phyloP scores from a whole-genome alignment of 2,888 invertebrate genomes.

The Pilophorus perplexus region DNA sequence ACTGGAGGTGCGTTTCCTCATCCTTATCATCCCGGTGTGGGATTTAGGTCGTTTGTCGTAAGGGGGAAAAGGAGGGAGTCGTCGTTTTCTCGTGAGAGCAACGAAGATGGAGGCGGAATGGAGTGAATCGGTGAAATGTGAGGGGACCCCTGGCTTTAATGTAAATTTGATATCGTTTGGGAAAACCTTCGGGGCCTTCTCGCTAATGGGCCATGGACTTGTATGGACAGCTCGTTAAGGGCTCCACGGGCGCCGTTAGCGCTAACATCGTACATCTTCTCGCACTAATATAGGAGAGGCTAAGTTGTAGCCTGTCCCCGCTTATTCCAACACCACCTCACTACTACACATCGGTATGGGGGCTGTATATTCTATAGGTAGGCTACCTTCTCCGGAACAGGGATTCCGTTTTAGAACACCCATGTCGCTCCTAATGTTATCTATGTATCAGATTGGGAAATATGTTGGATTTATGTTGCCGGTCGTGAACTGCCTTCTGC shows the following conservation, averaged over 20 bases:
- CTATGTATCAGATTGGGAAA: too few relatives aligned
- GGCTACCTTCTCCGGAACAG: too few relatives aligned
- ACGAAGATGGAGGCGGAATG: not conserved
- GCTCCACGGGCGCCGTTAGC: not conserved
- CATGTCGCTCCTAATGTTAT: too few relatives aligned
- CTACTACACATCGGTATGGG: too few relatives aligned
- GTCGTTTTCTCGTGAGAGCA: conserved; percentile 10
- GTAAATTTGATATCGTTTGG: conserved; percentile 40
- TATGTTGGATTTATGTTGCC: too few relatives aligned
- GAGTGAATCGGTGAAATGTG: conserved; percentile 26
- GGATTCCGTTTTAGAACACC: too few relatives aligned
- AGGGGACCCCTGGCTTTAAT: conserved; percentile 33
- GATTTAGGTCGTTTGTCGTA: conserved; percentile 39
- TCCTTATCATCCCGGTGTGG: conserved; percentile 21
- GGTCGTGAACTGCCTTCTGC: too few relatives aligned
- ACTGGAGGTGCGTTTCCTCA: conserved; percentile 3
- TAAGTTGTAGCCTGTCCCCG: conserved; percentile 11
- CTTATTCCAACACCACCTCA: too few relatives aligned
- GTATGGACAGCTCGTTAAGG: conserved; percentile 36
- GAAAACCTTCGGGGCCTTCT: conserved; percentile 18
- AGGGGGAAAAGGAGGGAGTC: conserved; percentile 1
- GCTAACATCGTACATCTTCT: conserved; percentile 15
- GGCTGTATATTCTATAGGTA: too few relatives aligned
- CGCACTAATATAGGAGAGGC: conserved; percentile 21
- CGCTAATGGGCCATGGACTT: conserved; percentile 39